Evolutionary conservation across 2,888 invertebrate genomes (phyloP), one percentile per base, ranked within the genome.

Genomic region (Metacarcinus magister): DNA sequence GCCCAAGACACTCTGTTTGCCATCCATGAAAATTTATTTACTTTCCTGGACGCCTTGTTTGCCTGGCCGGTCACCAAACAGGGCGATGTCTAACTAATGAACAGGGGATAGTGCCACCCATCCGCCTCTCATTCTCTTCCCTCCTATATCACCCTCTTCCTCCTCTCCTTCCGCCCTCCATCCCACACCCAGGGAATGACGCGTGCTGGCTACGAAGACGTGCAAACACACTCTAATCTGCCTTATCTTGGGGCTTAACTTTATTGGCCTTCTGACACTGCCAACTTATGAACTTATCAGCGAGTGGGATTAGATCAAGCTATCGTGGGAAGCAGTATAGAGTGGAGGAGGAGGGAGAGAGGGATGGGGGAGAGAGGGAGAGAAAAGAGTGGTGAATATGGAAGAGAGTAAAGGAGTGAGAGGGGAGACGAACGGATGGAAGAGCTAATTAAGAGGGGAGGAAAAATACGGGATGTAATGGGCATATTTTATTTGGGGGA

Each of bases 221-320:
- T 96, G 95, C 95, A 95, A 95, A 95, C 95, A 95, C 94, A 48
- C 75, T 8, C 90, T 95, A 95, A 95, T 95, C 95, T 95, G 39
- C 95, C 94, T 95, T 95, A 95, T 95, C 95, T 95, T 75, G 44
- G 19, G 87, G 91, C 90, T 94, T 94, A 94, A 91, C 93, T 94
- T 95, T 95, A 94, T 94, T 95, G 93, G 60, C 93, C 44, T 90
- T 91, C 94, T 67, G 91, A 91, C 93, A 67, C 46, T 48, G 54
- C 94, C 94, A 95, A 95, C 95, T 95, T 95, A 95, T 95, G 94
- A 95, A 95, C 95, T 95, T 95, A 95, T 95, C 95, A 95, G 95
- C 94, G 19, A 54, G n/a, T 82, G 54, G 95, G 95, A 95, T 95
- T 95, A 95, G 92, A 87, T 95, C 95, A 95, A 95, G 95, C 95